Evolutionary conservation across 2,113 vertebrate species (phyloP).

Genomic region (Polypterus senegalus): DNA sequence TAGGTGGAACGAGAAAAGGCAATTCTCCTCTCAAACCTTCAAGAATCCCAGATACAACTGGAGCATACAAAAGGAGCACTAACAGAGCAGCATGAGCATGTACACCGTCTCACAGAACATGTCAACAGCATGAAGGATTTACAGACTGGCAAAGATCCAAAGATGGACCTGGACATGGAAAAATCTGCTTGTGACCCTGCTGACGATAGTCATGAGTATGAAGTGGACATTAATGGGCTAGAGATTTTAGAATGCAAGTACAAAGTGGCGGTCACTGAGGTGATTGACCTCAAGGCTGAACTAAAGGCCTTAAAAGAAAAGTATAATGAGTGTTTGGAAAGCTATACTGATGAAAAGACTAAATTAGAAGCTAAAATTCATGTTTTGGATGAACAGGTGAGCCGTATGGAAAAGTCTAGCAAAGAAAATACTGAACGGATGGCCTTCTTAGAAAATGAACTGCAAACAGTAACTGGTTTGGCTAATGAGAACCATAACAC

Average conservation of each 20-base stretch:
- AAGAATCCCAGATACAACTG: conserved; percentile 88
- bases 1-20: conserved; percentile 91
- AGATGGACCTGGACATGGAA: conserved; percentile 62
- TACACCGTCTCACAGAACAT: conserved; percentile 76
- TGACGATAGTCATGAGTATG: conserved; percentile 61
- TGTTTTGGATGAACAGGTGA: conserved; percentile 64
- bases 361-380: conserved; percentile 65
- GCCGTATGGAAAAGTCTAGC: conserved; percentile 59
- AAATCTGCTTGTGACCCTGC: conserved; percentile 50
- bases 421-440: conserved; percentile 70
- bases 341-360: conserved; percentile 65
- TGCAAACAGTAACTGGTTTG: conserved; percentile 56
- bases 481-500: conserved; percentile 77
- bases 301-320: conserved; percentile 92
- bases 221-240: conserved; percentile 73
- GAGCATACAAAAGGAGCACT: conserved; percentile 90
- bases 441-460: conserved; percentile 69
- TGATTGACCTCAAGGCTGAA: conserved; percentile 92
- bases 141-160: conserved; percentile 68
- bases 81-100: conserved; percentile 72
- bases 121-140: conserved; percentile 68
- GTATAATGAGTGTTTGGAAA: conserved; percentile 78
- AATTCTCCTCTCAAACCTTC: conserved; percentile 72
- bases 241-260: conserved; percentile 94
- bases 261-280: conserved; percentile 88